Base-by-base conservation (phyloP, 1,140 invertebrate species). In the Drosophila lini region DNA sequence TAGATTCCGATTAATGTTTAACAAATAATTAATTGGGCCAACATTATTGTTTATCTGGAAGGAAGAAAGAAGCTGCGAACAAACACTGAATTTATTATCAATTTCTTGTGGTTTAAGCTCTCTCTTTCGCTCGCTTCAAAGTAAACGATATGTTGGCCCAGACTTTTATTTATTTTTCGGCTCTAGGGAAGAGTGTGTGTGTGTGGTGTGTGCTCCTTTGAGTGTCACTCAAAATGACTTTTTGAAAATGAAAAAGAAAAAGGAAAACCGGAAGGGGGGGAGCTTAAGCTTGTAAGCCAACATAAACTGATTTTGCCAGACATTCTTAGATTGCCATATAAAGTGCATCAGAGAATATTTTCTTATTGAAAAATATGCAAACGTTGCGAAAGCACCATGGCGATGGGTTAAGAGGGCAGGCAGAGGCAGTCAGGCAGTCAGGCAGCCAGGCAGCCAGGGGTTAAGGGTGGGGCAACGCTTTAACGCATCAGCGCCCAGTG, bases 331-430 rank as follows among this genome's bases (percentile, higher is more conserved):
- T 77, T 56, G 48, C 55, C 73, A 60, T 57, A 50, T 76, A 68
- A 55, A 67, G 50, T 82, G 68, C 68, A 74, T 52, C 62, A 60
- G 28, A 74, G 59, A 80, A 83, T 80, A 84, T 80, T 69, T 73
- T 85, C 48, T 69, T 78, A 84, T 81, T 85, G 81, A 62, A 81
- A 84, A 74, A 81, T 85, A 85, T 84, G 81, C 81, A 83, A 70
- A 80, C 81, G 61, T n/a, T 67, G 80, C 80, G 55, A 57, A 64
- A 34, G n/a, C 40, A 16, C 25, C 42, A 28, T 28, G 25, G 25
- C 25, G 25, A 28, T 28, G 25, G 25, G 25, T 28, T 28, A 5
- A 5, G 45, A 28, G 19, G 31, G 19, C 11, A 44, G 16, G 38
- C 42, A 42, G 53, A 44, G n/a, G 38, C 38, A 36, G 58, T 48